These are phyloP conservation scores for Cinclus cinclus DNA, from an alignment of 2,113 vertebrate genomes.

Conservation along the genomic window DNA sequence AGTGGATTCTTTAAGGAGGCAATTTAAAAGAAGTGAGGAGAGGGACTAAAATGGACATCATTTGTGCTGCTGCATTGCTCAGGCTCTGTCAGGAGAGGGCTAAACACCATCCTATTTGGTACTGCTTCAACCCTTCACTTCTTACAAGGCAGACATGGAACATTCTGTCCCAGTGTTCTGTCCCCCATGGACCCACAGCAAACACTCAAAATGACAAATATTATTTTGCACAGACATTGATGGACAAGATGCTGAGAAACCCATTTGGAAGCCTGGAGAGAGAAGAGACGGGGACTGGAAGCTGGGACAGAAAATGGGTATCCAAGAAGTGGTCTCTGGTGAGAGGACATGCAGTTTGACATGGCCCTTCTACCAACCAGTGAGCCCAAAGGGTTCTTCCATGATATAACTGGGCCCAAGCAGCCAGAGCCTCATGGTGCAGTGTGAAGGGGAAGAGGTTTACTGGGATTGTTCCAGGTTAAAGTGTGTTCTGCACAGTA, in stretches of 20 bases:
- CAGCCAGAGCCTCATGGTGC: background rate
- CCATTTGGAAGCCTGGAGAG: background rate
- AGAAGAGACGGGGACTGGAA: background rate
- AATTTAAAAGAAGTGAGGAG: background rate
- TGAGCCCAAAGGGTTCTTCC: background rate
- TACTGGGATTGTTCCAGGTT: background rate
- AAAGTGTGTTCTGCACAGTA: background rate
- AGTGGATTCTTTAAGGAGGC: background rate
- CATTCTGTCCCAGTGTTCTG: background rate
- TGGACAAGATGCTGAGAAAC: background rate
- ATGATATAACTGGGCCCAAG: accelerated
- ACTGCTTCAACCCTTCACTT: background rate
- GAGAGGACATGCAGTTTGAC: background rate
- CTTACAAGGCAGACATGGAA: background rate
- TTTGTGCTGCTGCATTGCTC: constrained; percentile 25
- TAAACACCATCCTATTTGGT: background rate
- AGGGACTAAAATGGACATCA: background rate
- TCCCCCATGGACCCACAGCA: background rate
- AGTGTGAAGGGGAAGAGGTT: background rate
- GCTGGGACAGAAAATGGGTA: background rate
- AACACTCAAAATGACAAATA: background rate
- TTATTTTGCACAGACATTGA: background rate
- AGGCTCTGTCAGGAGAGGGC: constrained; percentile 9
- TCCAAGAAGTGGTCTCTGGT: background rate
- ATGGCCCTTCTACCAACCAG: background rate